These are phyloP conservation scores for Neoniphon sammara DNA, from an alignment of 2,797 vertebrate species.

Conservation along the genomic window DNA sequence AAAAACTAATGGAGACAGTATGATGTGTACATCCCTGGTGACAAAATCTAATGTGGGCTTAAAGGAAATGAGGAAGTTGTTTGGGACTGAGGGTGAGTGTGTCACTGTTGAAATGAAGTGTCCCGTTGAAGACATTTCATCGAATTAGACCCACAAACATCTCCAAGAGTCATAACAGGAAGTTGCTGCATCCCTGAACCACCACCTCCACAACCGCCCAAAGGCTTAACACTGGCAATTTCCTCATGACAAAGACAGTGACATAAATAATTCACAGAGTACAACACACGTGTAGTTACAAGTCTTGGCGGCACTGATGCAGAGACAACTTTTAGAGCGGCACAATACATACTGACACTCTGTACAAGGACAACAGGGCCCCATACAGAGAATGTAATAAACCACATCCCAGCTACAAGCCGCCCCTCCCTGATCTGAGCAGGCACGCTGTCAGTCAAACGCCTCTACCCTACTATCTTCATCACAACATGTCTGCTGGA, in stretches of 20 bases:
- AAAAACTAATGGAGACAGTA: background rate
- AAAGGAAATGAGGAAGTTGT: too few relatives aligned
- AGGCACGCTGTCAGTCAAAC: slow-evolving; percentile 3
- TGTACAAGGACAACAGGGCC: slow-evolving; percentile 35
- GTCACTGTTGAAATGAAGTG: too few relatives aligned
- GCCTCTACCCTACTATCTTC: slow-evolving; percentile 6
- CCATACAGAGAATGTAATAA: slow-evolving; percentile 19
- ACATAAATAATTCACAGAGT: slow-evolving; percentile 22
- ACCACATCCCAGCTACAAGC: slow-evolving; percentile 1
- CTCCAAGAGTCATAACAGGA: too few relatives aligned
- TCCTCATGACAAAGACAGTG: too few relatives aligned
- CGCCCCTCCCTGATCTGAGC: slow-evolving; percentile 22
- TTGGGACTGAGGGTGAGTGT: too few relatives aligned
- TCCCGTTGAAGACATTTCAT: background rate
- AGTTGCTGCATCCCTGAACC: too few relatives aligned
- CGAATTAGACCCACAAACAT: background rate
- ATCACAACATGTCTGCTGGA: slow-evolving; percentile 12
- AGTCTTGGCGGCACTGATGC: background rate
- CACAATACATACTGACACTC: slow-evolving; percentile 14
- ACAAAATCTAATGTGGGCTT: too few relatives aligned
- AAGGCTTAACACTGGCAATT: too few relatives aligned
- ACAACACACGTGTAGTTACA: slow-evolving; percentile 17
- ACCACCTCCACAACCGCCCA: too few relatives aligned
- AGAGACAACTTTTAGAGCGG: slow-evolving; percentile 11
- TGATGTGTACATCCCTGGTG: too few relatives aligned